Base-by-base conservation (phyloP, 2,888 invertebrate species). In the Cryptosula pallasiana region DNA sequence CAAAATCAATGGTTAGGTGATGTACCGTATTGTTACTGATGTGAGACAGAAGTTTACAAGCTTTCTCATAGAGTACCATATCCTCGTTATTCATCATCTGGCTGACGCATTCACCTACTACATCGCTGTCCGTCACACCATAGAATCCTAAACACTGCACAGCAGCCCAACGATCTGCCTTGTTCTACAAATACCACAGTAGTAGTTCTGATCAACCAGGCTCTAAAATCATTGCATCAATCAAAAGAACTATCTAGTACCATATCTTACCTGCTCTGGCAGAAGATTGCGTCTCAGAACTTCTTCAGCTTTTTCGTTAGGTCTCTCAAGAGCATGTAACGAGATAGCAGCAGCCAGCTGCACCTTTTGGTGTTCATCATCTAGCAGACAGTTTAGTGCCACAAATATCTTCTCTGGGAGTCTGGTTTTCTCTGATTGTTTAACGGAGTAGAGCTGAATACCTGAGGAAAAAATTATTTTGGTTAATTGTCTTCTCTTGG, bases 131-230 rank as follows among this genome's bases (percentile, higher is more conserved):
- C 76, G 81, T 80, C 25, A 79, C 78, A 5, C 84, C 84, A 73
- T 76, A 81, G 73, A 81, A 80, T 27, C 83, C 82, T 71, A 84
- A 78, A 75, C 83, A 83, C 76, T 83, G 82, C 20, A 81, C 82
- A 1, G 83, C 82, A 0, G 84, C 80, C 84, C 83, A 84, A n/a
- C 84, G 77, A 72, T 83, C 83, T n/a, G 80, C 76, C 0, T 78
- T 72, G 69, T 75, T 78, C 34, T 79, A 63, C 63, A 63, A 32
- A n/a, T n/a, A n/a, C n/a, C n/a, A n/a, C n/a, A n/a, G n/a, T n/a
- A n/a, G n/a, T n/a, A n/a, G n/a, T n/a, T n/a, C n/a, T n/a, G n/a
- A n/a, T n/a, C n/a, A n/a, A n/a, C n/a, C n/a, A n/a, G n/a, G n/a
- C n/a, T n/a, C n/a, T n/a, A n/a, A n/a, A n/a, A n/a, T n/a, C n/a